A percentile compares a stretch with the other conserved stretches of the same genome.
Conservation (phyloP, 2,113 vertebrate species). For the Donacobius atricapilla region DNA sequence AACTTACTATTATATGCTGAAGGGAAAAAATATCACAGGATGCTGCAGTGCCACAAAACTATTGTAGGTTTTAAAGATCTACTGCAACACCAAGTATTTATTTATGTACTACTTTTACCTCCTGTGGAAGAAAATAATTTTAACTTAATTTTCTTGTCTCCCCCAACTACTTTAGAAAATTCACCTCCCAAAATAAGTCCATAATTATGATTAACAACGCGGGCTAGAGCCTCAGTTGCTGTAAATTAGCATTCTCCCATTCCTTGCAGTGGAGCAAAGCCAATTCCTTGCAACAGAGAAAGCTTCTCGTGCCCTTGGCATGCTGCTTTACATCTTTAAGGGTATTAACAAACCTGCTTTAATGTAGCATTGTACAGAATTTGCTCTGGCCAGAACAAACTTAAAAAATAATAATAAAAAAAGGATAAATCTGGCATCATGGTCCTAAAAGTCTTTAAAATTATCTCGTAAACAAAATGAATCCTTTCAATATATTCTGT, state of each 20-base stretch:
- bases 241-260: neutral
- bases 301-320: neutral
- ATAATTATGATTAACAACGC: neutral
- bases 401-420: neutral
- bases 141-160: slow-evolving; percentile 67
- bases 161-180: slow-evolving; percentile 50
- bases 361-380: neutral
- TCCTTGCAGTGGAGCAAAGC: neutral
- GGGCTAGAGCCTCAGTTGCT: neutral
- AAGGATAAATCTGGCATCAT: neutral
- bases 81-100: slow-evolving; percentile 55
- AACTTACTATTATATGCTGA: slow-evolving; percentile 56
- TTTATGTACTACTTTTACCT: slow-evolving; percentile 59
- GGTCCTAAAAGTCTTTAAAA: neutral
- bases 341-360: neutral
- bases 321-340: neutral
- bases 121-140: slow-evolving; percentile 67
- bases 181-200: slow-evolving; percentile 33
- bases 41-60: slow-evolving; percentile 49
- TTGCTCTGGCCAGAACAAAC: neutral
- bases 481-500: neutral
- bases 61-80: slow-evolving; percentile 52
- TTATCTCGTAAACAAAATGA: neutral
- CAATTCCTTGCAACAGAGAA: neutral
- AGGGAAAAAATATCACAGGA: slow-evolving; percentile 44